A percentile compares a stretch with the other conserved stretches of the same genome.
phyloP scores from a whole-genome alignment of 2,113 vertebrate species.

The Trichomycterus rosablanca region DNA sequence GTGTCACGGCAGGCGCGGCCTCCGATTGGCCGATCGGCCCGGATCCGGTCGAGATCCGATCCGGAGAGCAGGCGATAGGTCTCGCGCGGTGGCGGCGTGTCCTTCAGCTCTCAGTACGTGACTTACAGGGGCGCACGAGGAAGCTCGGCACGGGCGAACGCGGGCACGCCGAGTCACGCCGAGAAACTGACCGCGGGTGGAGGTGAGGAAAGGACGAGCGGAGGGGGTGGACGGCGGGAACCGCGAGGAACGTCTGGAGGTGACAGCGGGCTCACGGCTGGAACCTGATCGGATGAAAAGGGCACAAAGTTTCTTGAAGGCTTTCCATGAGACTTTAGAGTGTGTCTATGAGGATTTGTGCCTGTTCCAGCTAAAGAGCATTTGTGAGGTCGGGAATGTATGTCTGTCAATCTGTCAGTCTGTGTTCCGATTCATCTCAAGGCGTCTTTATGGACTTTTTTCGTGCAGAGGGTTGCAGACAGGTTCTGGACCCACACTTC shows the following conservation, averaged over 20 bases:
- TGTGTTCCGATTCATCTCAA: too few species aligned
- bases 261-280: not conserved
- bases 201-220: slow-evolving; percentile 3
- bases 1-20: slow-evolving; percentile 49
- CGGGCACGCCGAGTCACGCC: not conserved
- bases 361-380: too few species aligned
- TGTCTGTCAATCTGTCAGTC: too few species aligned
- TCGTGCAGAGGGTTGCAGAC: too few species aligned
- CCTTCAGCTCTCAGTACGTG: slow-evolving; percentile 53
- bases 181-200: not conserved
- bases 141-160: not conserved
- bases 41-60: slow-evolving; percentile 48
- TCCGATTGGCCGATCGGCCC: slow-evolving; percentile 58
- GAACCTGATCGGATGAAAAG: not conserved
- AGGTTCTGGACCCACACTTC: too few species aligned
- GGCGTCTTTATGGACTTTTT: too few species aligned
- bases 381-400: too few species aligned
- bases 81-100: slow-evolving; percentile 42
- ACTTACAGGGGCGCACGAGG: slow-evolving; percentile 53
- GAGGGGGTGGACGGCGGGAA: not conserved
- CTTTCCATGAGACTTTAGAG: too few species aligned
- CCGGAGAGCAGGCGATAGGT: slow-evolving; percentile 48
- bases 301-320: too few species aligned
- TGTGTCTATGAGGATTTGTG: too few species aligned
- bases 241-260: not conserved